Base-by-base conservation (phyloP, 2,113 vertebrate genomes). In the Talpa occidentalis region DNA sequence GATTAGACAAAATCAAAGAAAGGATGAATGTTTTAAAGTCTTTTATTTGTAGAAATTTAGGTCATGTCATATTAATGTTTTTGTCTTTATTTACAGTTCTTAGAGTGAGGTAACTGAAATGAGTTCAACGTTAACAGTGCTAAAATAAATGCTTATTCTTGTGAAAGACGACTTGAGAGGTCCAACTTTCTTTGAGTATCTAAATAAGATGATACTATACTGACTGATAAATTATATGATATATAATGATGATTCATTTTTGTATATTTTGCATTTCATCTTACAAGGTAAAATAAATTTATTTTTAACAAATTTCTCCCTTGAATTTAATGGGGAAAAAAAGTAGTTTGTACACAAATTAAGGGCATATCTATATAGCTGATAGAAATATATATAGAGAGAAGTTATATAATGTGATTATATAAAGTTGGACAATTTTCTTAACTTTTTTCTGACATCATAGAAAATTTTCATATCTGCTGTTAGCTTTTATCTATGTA, bases 261-360 rank as follows among this genome's bases (percentile, higher is more conserved):
- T 64, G 11, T 81, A 44, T 8, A 67, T 35, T 78, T 73, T 85
- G 9, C 11, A 87, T 82, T 72, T 93, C 1, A 60, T 9, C 12
- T 69, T 77, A 35, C 0, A 40, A 85, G 24, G 16, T 62, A 80
- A 76, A 86, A 28, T 0, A 56, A 42, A 64, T n/a, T 49, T 60
- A 40, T 60, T 67, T 74, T 44, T 56, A 37, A 30, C 60, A 54
- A 85, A 32, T 77, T 70, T 67, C 2, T 60, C 56, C 32, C 40
- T 69, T 94, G 40, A n/a, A 62, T 94, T 89, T 92, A 12, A 69
- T 85, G 42, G 73, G 60, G 73, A 35, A 22, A 49, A 84, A 30
- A 22, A 26, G n/a, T n/a, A 2, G 4, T 37, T 35, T 77, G 37
- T 44, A 42, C 16, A 44, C 24, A 90, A 35, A 35, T 44, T n/a